Evolutionary conservation across 2,113 vertebrate genomes (phyloP), one percentile per base, ranked within the genome.

Genomic region (Paedocypris sp.): DNA sequence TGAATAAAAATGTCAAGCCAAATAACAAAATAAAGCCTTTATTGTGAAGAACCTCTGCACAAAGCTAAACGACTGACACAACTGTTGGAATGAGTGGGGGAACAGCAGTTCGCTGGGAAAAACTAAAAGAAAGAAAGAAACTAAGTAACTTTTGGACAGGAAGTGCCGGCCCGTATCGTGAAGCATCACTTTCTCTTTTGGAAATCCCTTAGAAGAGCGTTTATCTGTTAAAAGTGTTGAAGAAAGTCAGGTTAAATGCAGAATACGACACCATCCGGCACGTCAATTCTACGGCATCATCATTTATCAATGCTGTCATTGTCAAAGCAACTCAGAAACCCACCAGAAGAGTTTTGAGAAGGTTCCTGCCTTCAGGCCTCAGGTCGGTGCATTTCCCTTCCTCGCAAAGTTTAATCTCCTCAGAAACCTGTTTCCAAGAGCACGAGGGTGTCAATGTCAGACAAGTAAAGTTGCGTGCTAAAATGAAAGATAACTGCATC

Each of bases 181-280:
- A n/a, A n/a, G 57, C 25, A 19, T 87, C 77, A 88, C 71, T 88
- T 88, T 62, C 71, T 88, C 69, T 83, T 88, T 70, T 88, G 84
- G 29, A 87, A 82, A 56, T 87, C 83, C 62, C 81, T 80, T 38
- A 83, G 73, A 58, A 90, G 72, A 36, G 79, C 73, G 42, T 88
- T 83, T 48, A 85, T 41, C 88, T 90, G 76, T 51, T 11, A 15
- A 62, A 25, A 11, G 13, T 4, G 26, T 11, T 10, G 35, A 13
- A 4, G 18, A 12, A n/a, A 51, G 5, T 32, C 12, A 51, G 19
- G 46, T 49, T 19, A 3, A 4, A 51, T 4, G n/a, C 12, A 12
- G 46, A 41, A n/a, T 7, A 29, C 60, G 6, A 32, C 13, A 48
- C 3, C 8, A 54, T 23, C 32, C 12, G 12, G 20, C n/a, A n/a